A percentile compares a stretch with the other conserved stretches of the same genome.
Evolutionary conservation across 2,113 vertebrate species (phyloP).

Genomic region (Psophia crepitans): DNA sequence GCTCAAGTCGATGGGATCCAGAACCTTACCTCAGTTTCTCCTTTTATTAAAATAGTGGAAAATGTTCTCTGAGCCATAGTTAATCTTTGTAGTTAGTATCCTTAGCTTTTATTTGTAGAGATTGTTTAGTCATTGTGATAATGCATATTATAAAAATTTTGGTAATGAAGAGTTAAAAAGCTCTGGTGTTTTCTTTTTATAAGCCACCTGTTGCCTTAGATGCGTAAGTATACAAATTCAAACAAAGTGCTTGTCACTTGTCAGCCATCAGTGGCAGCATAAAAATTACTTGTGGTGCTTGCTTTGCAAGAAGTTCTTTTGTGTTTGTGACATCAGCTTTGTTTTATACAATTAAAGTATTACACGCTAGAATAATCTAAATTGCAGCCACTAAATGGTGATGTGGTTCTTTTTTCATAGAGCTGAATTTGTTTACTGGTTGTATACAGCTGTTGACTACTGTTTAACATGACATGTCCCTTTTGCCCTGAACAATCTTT

Average conservation of each 20-base stretch:
- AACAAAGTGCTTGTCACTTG: constrained; percentile 87
- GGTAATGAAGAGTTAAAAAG: constrained; percentile 72
- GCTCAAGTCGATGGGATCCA: background rate
- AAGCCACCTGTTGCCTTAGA: constrained; percentile 79
- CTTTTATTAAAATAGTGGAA: background rate
- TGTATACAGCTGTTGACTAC: constrained; percentile 85
- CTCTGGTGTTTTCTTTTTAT: constrained; percentile 74
- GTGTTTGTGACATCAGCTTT: constrained; percentile 91
- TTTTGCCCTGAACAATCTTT: constrained; percentile 53
- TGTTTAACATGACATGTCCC: constrained; percentile 83
- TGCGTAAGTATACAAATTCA: constrained; percentile 76
- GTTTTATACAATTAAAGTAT: constrained; percentile 96
- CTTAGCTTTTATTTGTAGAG: constrained; percentile 34
- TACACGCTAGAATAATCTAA: constrained; percentile 96
- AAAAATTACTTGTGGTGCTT: constrained; percentile 87
- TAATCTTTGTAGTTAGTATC: constrained; percentile 19
- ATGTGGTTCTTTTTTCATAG: constrained; percentile 80
- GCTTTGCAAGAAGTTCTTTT: constrained; percentile 85
- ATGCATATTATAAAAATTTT: constrained; percentile 55
- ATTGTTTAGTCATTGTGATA: constrained; percentile 49
- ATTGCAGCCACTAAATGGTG: constrained; percentile 87
- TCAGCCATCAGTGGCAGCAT: constrained; percentile 81
- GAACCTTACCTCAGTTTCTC: background rate
- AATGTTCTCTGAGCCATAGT: background rate
- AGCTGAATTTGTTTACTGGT: constrained; percentile 90